phyloP scores from a whole-genome alignment of 92 coral and sea anemone species.

The Phenganax stokvisi region DNA sequence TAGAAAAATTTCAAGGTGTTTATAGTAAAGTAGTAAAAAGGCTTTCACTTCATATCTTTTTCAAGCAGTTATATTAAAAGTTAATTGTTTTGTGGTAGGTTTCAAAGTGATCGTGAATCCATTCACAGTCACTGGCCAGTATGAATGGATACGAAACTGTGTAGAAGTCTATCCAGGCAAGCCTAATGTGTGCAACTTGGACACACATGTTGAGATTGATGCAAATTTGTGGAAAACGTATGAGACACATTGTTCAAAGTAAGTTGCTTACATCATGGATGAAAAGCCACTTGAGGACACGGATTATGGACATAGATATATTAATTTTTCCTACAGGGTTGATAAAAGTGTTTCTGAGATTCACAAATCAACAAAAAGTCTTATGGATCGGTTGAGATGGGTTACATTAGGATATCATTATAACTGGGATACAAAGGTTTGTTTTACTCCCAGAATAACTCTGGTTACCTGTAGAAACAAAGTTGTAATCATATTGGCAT shows the following conservation, averaged over 20 bases:
- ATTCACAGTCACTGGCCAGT: slow-evolving; percentile 44
- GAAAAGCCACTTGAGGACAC: background rate
- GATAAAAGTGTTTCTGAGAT: background rate
- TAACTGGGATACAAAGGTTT: slow-evolving; percentile 67
- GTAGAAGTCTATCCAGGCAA: slow-evolving; percentile 52
- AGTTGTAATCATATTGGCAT: background rate
- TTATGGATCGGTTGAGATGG: slow-evolving; percentile 64
- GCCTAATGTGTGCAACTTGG: slow-evolving; percentile 64
- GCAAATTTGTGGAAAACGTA: slow-evolving; percentile 37
- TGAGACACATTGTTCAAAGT: slow-evolving; percentile 21
- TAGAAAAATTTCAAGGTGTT: slow-evolving; percentile 15
- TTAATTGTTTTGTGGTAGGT: slow-evolving; percentile 35
- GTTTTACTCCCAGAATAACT: background rate
- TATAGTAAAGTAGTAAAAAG: background rate
- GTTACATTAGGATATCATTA: slow-evolving; percentile 71
- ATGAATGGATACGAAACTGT: slow-evolving; percentile 48
- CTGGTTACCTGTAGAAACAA: background rate
- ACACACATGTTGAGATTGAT: slow-evolving; percentile 57
- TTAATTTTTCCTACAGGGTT: background rate
- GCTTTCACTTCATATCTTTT: too few species aligned
- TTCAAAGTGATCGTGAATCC: slow-evolving; percentile 60
- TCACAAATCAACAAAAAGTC: slow-evolving; percentile 15
- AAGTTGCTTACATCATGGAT: background rate
- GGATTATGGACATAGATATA: background rate
- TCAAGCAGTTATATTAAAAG: too few species aligned